Percentiles rank a stretch among this genome's conserved stretches.
Evolutionary conservation across 2,888 invertebrate genomes (phyloP).

Genomic region (Coelogynopora nodosa): DNA sequence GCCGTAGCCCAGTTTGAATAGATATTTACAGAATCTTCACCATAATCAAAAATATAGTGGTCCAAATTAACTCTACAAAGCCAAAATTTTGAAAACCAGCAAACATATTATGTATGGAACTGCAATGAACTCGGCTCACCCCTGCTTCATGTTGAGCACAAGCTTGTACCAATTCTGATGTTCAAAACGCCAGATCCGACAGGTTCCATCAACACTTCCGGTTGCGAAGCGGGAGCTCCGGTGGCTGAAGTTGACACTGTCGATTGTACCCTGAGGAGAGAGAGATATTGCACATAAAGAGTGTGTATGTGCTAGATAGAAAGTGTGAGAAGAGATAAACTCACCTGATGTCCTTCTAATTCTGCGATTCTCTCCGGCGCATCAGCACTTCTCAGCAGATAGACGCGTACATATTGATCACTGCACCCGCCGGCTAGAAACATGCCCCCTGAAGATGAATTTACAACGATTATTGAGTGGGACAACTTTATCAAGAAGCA

Average conservation of each 20-base stretch:
- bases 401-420: slow-evolving; percentile 86
- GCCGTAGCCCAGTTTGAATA: too few relatives aligned
- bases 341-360: slow-evolving; percentile 69
- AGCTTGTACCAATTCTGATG: neutral
- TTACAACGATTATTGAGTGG: too few relatives aligned
- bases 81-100: too few relatives aligned
- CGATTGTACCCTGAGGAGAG: slow-evolving; percentile 73
- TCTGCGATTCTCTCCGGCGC: slow-evolving; percentile 75
- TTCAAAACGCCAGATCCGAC: slow-evolving; percentile 79
- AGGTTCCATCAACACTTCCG: slow-evolving; percentile 90
- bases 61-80: too few relatives aligned
- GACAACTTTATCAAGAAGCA: too few relatives aligned
- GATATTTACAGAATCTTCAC: too few relatives aligned
- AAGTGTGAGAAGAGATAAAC: too few relatives aligned
- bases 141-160: slow-evolving; percentile 20
- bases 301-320: neutral
- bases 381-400: slow-evolving; percentile 67
- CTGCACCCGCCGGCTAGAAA: slow-evolving; percentile 89
- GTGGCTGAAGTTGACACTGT: slow-evolving; percentile 92
- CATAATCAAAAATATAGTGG: too few relatives aligned
- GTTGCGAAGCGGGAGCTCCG: slow-evolving; percentile 80
- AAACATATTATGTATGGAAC: too few relatives aligned
- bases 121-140: neutral
- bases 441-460: slow-evolving; percentile 70
- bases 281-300: neutral